phyloP scores from a whole-genome alignment of 2,797 vertebrate genomes.

The Tympanoctomys barrerae region DNA sequence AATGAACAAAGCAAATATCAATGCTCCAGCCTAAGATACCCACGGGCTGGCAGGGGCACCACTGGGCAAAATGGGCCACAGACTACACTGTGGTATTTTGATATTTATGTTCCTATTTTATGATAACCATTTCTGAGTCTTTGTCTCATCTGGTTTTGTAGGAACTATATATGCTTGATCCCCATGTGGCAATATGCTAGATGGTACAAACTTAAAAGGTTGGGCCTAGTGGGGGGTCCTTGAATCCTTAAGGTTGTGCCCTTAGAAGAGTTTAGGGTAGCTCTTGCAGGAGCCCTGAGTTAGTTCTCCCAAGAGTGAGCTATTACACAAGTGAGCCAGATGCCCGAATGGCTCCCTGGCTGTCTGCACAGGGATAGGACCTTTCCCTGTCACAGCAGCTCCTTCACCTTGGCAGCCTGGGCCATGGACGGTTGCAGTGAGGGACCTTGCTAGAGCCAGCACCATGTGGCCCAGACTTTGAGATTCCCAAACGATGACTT shows the following conservation, averaged over 20 bases:
- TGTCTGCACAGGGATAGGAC: no score
- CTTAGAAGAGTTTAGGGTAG: neutral
- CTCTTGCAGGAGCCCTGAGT: neutral
- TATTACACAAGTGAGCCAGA: neutral
- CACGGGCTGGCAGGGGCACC: neutral
- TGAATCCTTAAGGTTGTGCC: no score
- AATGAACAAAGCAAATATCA: conserved; percentile 22
- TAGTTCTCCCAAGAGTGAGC: neutral
- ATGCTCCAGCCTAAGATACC: neutral
- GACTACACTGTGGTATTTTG: neutral
- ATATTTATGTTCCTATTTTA: neutral
- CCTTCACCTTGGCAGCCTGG: neutral
- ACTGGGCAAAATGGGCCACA: neutral
- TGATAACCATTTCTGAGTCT: neutral
- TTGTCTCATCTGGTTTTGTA: neutral
- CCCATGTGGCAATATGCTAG: neutral
- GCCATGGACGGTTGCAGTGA: no score
- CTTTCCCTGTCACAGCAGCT: neutral
- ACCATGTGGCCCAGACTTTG: no score
- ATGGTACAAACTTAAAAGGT: neutral
- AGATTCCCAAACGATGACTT: neutral
- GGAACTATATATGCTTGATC: neutral
- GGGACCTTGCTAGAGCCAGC: neutral
- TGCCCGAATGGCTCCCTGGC: neutral
- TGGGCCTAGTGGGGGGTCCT: neutral